Evolutionary conservation across 92 coral and sea anemone genomes (phyloP), one percentile per base, ranked within the genome.

Genomic region (Palythoa grandiflora): DNA sequence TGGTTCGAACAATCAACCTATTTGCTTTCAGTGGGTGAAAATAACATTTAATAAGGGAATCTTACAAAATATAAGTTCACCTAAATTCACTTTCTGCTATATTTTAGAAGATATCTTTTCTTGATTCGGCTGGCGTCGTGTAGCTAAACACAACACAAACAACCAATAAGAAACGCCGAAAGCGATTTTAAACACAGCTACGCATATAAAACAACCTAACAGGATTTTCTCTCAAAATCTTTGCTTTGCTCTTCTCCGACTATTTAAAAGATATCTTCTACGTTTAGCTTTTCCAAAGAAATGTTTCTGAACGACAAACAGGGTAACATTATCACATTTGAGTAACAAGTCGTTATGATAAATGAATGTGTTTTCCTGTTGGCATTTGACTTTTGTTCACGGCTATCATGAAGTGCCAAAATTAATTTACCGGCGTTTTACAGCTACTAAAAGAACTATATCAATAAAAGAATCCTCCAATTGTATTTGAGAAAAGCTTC

Each of bases 301-400:
- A 40, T 6, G 35, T 6, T 70, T 70, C 2, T 70, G 75, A 51
- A 66, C 40, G 35, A 20, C n/a, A 65, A 47, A 81, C 59, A 3
- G 12, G 13, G 44, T 38, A 66, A 47, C 55, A 13, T 48, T 59
- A 47, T 11, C 35, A 8, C 47, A 48, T 19, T 44, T 6, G 61
- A 19, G 74, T 17, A 59, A 47, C 54, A 10, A 50, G 8, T 11
- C 21, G 60, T 76, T 79, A 15, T 60, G 37, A 35, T 3, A 57
- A 60, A 60, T 77, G 84, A 59, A 8, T 39, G 71, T 65, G 21
- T 65, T 79, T 71, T 47, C 75, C 60, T 81, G 75, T 47, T 52
- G 86, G 86, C 86, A 81, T 81, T 47, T 81, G 86, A 65, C 60
- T 81, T 81, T 65, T 63, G 51, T n/a, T 44, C 86, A 48, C 72